A percentile compares a stretch with the other conserved stretches of the same genome.
Conservation (phyloP, 1,140 invertebrate species). For the Stenopsyche tienmushanensis region DNA sequence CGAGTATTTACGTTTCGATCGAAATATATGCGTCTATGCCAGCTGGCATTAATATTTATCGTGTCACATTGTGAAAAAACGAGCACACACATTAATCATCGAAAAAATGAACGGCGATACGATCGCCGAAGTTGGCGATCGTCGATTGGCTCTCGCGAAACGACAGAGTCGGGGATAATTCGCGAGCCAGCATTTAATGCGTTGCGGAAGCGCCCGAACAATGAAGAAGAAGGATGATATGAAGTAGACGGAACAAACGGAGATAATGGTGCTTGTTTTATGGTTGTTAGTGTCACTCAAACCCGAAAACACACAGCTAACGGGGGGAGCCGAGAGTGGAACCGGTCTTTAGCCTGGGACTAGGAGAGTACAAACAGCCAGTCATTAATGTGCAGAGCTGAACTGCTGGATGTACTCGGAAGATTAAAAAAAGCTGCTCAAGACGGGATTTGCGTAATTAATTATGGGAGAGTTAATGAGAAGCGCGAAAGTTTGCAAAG, state of each 20-base stretch:
- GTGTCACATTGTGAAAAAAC: too few relatives aligned
- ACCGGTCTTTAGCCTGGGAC: neutral
- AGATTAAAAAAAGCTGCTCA: too few relatives aligned
- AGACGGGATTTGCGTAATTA: neutral
- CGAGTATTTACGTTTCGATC: too few relatives aligned
- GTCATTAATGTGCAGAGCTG: neutral
- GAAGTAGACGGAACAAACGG: conserved; percentile 12
- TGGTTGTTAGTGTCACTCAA: conserved; percentile 31
- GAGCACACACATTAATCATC: conserved; percentile 5
- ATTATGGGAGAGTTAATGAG: neutral
- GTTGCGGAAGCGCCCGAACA: conserved; percentile 19
- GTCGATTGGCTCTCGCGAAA: too few relatives aligned
- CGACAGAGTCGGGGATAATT: too few relatives aligned
- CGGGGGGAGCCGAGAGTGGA: neutral
- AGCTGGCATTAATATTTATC: too few relatives aligned
- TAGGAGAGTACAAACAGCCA: neutral
- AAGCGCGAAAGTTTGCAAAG: neutral
- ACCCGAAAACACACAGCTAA: neutral
- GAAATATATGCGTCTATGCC: too few relatives aligned
- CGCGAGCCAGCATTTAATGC: conserved; percentile 5
- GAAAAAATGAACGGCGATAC: neutral
- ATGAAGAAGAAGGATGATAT: conserved; percentile 18
- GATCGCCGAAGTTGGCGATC: too few relatives aligned
- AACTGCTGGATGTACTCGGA: too few relatives aligned
- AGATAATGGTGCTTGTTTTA: conserved; percentile 30